Conservation (phyloP, 2,797 vertebrate species). For the Glossophaga mutica region DNA sequence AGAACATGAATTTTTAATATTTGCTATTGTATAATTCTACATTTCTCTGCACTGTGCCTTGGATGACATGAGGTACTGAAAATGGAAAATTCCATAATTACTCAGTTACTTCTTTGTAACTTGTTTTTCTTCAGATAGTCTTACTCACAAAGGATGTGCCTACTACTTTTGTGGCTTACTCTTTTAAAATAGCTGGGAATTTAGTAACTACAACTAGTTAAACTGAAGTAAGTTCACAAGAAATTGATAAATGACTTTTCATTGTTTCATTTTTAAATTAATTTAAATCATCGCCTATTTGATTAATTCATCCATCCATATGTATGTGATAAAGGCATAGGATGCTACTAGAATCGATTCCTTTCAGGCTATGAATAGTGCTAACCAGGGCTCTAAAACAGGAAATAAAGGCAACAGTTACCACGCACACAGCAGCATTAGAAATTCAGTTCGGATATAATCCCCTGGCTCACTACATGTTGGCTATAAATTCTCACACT, state of each 20-base stretch:
- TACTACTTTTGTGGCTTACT: neutral
- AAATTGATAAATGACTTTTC: neutral
- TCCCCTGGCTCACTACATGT: neutral
- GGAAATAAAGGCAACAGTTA: conserved; percentile 4
- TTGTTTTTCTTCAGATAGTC: neutral
- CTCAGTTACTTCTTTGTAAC: neutral
- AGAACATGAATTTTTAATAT: conserved; percentile 45
- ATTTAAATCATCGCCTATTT: neutral
- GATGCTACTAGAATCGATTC: neutral
- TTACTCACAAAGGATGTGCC: neutral
- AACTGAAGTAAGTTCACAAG: neutral
- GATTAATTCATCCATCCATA: neutral
- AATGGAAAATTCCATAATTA: conserved; percentile 6
- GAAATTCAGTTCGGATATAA: conserved; percentile 10
- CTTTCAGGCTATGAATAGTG: conserved; percentile 26
- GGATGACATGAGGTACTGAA: neutral
- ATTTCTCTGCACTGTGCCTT: conserved; percentile 5
- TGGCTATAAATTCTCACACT: conserved; percentile 19
- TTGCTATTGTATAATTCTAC: conserved; percentile 3
- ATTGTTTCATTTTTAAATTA: neutral
- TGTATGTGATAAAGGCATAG: neutral
- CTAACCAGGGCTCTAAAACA: conserved; percentile 27
- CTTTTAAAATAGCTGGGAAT: neutral
- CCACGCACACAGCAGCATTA: neutral
- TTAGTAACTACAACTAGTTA: neutral